Conservation (phyloP, 2,888 invertebrate genomes). For the Criorhina ranunculi region DNA sequence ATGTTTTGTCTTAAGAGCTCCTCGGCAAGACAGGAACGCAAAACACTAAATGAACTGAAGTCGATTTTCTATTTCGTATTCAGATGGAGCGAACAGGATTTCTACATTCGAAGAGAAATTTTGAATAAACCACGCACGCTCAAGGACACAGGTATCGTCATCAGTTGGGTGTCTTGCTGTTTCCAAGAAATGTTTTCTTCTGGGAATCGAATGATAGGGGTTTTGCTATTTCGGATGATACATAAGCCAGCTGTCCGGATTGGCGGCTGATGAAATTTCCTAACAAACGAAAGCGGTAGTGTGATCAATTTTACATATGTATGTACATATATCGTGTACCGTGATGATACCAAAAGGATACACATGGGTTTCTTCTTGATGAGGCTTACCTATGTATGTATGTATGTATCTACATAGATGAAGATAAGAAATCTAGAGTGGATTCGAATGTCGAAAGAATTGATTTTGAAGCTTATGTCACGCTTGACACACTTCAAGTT, state of each 20-base stretch:
- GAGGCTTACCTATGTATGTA: not conserved
- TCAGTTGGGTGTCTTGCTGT: not conserved
- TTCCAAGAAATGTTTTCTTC: not conserved
- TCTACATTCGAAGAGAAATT: slow-evolving; percentile 2
- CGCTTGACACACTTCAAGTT: not conserved
- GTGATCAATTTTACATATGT: not conserved
- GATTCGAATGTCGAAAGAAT: not conserved
- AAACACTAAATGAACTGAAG: slow-evolving; percentile 30
- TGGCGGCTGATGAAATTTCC: slow-evolving; percentile 9
- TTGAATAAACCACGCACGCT: slow-evolving; percentile 18
- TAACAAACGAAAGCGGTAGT: not conserved
- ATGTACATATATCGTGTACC: no score
- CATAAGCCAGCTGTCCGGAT: slow-evolving; percentile 4
- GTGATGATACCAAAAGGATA: not conserved
- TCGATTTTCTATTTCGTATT: slow-evolving; percentile 42
- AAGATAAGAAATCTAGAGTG: not conserved
- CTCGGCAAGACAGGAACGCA: not conserved
- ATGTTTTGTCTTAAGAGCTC: slow-evolving; percentile 46
- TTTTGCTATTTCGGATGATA: not conserved
- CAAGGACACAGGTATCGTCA: slow-evolving; percentile 26
- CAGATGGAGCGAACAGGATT: slow-evolving; percentile 10
- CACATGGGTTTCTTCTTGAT: not conserved
- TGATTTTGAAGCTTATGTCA: not conserved
- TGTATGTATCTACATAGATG: not conserved
- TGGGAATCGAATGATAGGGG: not conserved